Evolutionary conservation across 1,140 invertebrate genomes (phyloP).

Genomic region (Drosophila sechellia): DNA sequence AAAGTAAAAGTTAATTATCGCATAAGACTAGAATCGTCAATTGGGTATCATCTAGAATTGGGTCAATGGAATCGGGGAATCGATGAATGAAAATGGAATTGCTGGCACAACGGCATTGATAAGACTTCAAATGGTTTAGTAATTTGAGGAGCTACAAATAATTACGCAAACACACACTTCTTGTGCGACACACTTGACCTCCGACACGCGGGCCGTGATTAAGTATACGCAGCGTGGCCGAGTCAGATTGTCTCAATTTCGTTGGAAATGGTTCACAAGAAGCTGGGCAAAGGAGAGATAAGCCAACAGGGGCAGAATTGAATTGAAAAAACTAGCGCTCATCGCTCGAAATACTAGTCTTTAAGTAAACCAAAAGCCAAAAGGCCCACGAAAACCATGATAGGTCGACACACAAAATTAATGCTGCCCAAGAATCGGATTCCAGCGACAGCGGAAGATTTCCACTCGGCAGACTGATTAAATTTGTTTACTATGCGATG

Average conservation of each 20-base stretch:
- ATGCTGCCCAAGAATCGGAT: slow-evolving; percentile 35
- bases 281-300: slow-evolving; percentile 15
- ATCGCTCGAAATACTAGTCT: slow-evolving; percentile 5
- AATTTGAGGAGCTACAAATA: slow-evolving; percentile 23
- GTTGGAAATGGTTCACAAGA: slow-evolving; percentile 7
- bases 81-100: slow-evolving; percentile 52
- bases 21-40: slow-evolving; percentile 43
- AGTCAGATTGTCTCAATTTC: background rate
- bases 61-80: slow-evolving; percentile 58
- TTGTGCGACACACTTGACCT: slow-evolving; percentile 4
- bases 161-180: slow-evolving; percentile 7
- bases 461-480: slow-evolving; percentile 58
- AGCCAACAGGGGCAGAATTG: slow-evolving; percentile 23
- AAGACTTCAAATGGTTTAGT: slow-evolving; percentile 20
- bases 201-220: slow-evolving; percentile 13
- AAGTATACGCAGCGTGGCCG: slow-evolving; percentile 16
- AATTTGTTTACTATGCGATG: slow-evolving; percentile 76
- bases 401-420: slow-evolving; percentile 42
- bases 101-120: slow-evolving; percentile 27
- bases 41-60: slow-evolving; percentile 40
- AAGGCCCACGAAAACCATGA: slow-evolving; percentile 22
- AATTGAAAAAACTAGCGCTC: slow-evolving; percentile 16
- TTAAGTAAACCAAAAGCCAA: slow-evolving; percentile 20
- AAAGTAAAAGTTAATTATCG: slow-evolving; percentile 68
- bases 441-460: slow-evolving; percentile 27